Conservation (phyloP, 2,797 vertebrate genomes). For the Darevskia mixta region DNA sequence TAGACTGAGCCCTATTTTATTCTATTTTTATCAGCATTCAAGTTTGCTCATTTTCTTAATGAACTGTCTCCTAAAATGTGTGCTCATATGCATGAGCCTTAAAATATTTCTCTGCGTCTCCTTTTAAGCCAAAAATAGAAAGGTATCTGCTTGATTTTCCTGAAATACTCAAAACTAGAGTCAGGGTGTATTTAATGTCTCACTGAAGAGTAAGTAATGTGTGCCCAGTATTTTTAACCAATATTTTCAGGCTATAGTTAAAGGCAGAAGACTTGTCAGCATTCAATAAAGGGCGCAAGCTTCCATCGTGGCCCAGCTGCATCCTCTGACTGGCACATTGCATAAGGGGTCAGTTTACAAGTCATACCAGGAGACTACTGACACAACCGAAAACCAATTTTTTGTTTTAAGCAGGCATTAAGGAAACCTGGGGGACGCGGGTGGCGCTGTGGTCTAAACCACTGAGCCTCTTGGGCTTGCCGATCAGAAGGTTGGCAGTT, state of each 20-base stretch:
- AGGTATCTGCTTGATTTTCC: background rate
- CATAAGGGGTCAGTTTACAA: background rate
- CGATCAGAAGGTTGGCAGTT: no score
- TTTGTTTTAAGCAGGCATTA: background rate
- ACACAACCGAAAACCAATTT: background rate
- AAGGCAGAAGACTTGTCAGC: background rate
- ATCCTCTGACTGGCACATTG: background rate
- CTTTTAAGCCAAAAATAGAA: conserved; percentile 21
- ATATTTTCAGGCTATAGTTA: background rate
- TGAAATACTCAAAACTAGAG: background rate
- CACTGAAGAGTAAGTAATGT: background rate
- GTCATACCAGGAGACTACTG: background rate
- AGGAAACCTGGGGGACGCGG: background rate
- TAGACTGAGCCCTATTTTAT: background rate
- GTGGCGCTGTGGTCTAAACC: no score
- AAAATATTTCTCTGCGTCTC: background rate
- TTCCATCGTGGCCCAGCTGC: no score
- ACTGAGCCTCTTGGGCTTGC: no score
- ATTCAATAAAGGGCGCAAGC: background rate
- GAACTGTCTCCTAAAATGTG: background rate
- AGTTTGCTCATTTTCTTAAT: no score
- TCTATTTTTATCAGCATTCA: background rate
- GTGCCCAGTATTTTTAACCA: background rate
- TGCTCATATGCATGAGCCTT: background rate
- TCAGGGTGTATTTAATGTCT: background rate